Evolutionary conservation across 1,140 invertebrate genomes (phyloP), one percentile per base, ranked within the genome.

Genomic region (Drosophila prosaltans): DNA sequence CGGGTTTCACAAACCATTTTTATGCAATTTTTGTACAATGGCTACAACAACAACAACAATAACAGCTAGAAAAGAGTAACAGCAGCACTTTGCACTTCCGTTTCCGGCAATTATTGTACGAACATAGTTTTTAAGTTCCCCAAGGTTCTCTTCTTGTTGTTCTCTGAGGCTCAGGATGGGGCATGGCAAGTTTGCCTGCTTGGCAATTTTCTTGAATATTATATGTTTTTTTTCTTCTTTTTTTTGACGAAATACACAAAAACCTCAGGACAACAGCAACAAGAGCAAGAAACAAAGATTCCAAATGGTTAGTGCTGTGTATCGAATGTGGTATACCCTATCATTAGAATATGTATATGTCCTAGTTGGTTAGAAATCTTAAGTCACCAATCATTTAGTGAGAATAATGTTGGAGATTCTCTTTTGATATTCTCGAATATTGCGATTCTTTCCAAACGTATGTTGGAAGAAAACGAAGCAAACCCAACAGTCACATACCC

Each of bases 1-100:
- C 45, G 21, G 9, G 45, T 21, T 26, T 51, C 24, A 51, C 55
- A 62, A 65, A 86, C 61, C 83, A 82, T 72, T 86, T 81, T 79
- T 57, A 55, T 66, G 82, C 72, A 79, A 79, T 73, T 86, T 81
- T 76, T 62, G 57, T 74, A 67, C 41, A 68, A 68, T 51, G 45
- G 21, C 45, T 26, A 51, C 7, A 43, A 51, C 16, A 48, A 58
- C 60, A 73, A 40, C 28, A 59, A 30, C 16, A 69, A 60, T 61
- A 65, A 68, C 32, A 68, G 67, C 58, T 60, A 61, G 66, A 32
- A 40, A 10, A 48, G 48, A 55, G 11, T 30, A 76, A 78, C 75
- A 74, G 75, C 79, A 86, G 83, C 83, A 88, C 80, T 88, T 88
- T 81, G 76, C 80, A 88, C 83, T 88, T 88, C 83, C 83, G 83